Base-by-base conservation (phyloP, 64 coral and sea anemone genomes). In the Montipora foliosa region DNA sequence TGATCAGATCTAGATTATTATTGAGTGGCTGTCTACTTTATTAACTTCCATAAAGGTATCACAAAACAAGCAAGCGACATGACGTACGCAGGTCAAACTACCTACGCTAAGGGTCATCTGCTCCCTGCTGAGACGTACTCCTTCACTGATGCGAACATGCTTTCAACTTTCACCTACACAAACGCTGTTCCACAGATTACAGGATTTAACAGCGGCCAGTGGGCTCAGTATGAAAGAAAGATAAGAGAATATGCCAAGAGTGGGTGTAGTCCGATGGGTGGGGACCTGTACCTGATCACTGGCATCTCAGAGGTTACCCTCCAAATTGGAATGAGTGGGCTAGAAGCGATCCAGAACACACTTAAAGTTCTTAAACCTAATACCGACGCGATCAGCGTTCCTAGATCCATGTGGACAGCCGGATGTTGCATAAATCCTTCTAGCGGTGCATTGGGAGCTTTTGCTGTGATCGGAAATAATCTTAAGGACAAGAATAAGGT, bases 121-220 rank as follows among this genome's bases (percentile, higher is more conserved):
- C 51, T 89, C 16, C 53, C 87, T 46, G 87, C 87, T 13, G 13
- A 46, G 51, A 89, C 87, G 17, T 89, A 89, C 52, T 89, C 87
- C 53, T 78, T 77, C 24, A 24, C 52, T 62, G 74, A 77, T 20
- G 13, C 45, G 11, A 5, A 46, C 22, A 62, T 89, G 51, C 53
- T 61, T 16, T 77, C 87, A 37, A 89, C 87, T 1, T 89, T 78
- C 87, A 79, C 13, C 15, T 78, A 78, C 46, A 89, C 87, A 9
- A 89, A 89, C 87, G 87, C 87, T 66, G 87, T 89, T 64, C 87
- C 87, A 62, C 75, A 89, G 37, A 21, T 77, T 66, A 2, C 3
- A 2, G 74, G 13, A 46, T 89, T 89, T 47, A 89, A 79, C 55
- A 45, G 52, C 10, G 87, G 87, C 14, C 24, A 3, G 22, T 89